Evolutionary conservation across 2,888 invertebrate genomes (phyloP).

Genomic region (Lithophane ornitopus): DNA sequence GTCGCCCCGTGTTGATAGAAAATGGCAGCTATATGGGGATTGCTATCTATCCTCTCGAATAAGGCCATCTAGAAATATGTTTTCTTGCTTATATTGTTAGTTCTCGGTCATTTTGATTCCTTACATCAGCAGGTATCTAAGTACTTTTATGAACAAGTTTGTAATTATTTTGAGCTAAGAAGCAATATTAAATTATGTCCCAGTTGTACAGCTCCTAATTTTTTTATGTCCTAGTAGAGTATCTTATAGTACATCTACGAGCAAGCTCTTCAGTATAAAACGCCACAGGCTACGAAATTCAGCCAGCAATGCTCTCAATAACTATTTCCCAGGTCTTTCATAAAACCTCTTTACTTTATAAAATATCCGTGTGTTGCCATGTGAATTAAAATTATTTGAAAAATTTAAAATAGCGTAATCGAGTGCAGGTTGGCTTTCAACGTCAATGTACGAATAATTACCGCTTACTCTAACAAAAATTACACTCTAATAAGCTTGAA

Average conservation of each 20-base stretch:
- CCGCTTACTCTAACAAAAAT: constrained; percentile 52
- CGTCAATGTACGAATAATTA: constrained; percentile 59
- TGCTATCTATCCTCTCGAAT: background rate
- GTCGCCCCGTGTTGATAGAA: background rate
- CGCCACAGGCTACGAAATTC: constrained; percentile 32
- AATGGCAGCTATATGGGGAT: background rate
- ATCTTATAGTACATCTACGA: background rate
- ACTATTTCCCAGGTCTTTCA: constrained; percentile 20
- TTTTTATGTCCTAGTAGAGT: background rate
- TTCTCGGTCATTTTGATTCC: background rate
- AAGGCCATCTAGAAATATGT: background rate
- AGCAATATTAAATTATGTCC: background rate
- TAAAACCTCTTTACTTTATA: constrained; percentile 19
- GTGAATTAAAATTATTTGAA: constrained; percentile 43
- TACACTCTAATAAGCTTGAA: constrained; percentile 28
- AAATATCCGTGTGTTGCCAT: constrained; percentile 25
- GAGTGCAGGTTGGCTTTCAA: constrained; percentile 40
- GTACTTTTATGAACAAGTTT: too few species aligned
- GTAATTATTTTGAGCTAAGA: background rate
- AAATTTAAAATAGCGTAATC: constrained; percentile 51
- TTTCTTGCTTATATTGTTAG: background rate
- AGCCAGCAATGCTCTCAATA: constrained; percentile 21
- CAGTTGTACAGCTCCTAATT: background rate
- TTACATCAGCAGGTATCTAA: background rate
- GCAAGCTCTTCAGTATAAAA: constrained; percentile 29